Base-by-base conservation (phyloP, 2,888 invertebrate species). In the Ametastegia equiseti region DNA sequence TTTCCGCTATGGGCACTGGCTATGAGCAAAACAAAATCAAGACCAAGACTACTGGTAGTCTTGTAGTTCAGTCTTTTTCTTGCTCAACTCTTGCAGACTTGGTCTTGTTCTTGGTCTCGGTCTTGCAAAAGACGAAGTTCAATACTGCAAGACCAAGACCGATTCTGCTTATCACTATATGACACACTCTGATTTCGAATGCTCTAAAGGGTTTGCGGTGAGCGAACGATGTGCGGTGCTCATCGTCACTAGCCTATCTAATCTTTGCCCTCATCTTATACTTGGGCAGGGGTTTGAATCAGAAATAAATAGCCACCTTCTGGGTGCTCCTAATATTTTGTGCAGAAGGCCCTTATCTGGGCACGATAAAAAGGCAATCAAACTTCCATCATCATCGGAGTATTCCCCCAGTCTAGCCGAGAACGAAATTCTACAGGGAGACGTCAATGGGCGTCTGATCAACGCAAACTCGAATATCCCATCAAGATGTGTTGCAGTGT, bases 371-470 rank as follows among this genome's bases (percentile, higher is more conserved):
- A 71, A 27, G 30, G 45, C 47, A 71, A 71, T 71, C 71, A 45
- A 71, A 71, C 30, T 71, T 47, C 30, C 45, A 71, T 71, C 45
- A 71, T 71, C 71, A 47, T 71, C 71, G 71, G 19, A 19, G 39
- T 30, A 30, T 60, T 54, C 23, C 23, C 60, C 23, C 60, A 60
- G 60, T 30, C 13, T 23, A 60, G 5, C 30, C 60, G 60, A n/a
- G n/a, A 30, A 30, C 30, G 13, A 30, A 60, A 60, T 60, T 60
- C 42, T 6, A 5, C 6, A 30, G 27, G 13, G 9, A 30, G 15
- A 30, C 27, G 60, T 57, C 57, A 4, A n/a, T n/a, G 13, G 30
- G 1, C 30, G 5, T 60, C 27, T 60, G 60, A 23, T 60, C 60
- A 60, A 60, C 60, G 30, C 6, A 30, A 30, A 6, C 5, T 60